Percentiles rank a stretch among this genome's conserved stretches.
Evolutionary conservation across 2,113 vertebrate genomes (phyloP).

Genomic region (Hippocampus barbouri): DNA sequence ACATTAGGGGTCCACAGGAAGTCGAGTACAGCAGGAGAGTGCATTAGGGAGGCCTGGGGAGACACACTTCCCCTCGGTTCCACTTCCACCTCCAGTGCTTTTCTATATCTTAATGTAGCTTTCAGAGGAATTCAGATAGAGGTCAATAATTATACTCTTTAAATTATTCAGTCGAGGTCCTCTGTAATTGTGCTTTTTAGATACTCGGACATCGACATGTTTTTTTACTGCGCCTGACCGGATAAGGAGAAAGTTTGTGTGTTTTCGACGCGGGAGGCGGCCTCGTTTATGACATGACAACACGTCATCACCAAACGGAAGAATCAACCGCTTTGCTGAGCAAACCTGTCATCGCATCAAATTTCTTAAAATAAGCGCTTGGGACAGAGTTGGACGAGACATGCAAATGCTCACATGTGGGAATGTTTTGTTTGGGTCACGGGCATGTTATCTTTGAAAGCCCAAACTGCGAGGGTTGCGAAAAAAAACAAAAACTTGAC

Average conservation of each 20-base stretch:
- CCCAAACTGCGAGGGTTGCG: conserved; percentile 63
- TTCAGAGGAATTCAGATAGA: conserved; percentile 78
- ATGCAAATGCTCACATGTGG: conserved; percentile 70
- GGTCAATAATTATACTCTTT: conserved; percentile 82
- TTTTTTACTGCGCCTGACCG: conserved; percentile 62
- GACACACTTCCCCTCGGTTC: conserved; percentile 59
- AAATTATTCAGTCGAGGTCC: conserved; percentile 78
- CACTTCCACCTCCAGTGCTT: conserved; percentile 63
- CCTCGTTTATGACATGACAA: conserved; percentile 14
- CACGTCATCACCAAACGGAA: conserved; percentile 13
- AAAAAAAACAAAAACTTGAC: conserved; percentile 55
- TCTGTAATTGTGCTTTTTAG: conserved; percentile 80
- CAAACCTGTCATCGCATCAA: conserved; percentile 25
- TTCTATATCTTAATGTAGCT: conserved; percentile 81
- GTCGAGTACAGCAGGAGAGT: conserved; percentile 70
- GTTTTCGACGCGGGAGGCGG: conserved; percentile 18
- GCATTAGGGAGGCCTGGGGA: conserved; percentile 73
- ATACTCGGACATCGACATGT: conserved; percentile 69
- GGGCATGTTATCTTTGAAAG: conserved; percentile 92
- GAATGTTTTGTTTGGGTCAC: conserved; percentile 97
- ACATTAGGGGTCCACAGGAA: conserved; percentile 77
- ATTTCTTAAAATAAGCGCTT: conserved; percentile 76
- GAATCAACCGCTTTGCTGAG: conserved; percentile 30
- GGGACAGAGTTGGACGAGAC: conserved; percentile 58
- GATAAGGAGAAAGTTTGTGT: conserved; percentile 44